A percentile compares a stretch with the other conserved stretches of the same genome.
phyloP scores from a whole-genome alignment of 2,113 vertebrate genomes.

The Cololabis saira region DNA sequence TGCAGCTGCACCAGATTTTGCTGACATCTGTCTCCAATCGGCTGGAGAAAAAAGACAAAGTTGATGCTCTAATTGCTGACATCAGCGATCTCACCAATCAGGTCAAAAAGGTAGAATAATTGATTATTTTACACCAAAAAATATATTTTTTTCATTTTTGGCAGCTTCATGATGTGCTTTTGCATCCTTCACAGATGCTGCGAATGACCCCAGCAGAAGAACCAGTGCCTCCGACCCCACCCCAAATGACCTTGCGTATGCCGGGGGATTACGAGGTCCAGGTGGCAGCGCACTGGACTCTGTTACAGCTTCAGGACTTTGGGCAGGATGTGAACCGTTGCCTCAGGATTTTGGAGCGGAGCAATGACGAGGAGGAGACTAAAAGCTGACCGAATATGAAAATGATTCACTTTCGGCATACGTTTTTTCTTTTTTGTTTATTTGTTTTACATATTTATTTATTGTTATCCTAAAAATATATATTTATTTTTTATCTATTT shows the following conservation, averaged over 20 bases:
- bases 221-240: not conserved
- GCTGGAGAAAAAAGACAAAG: conserved; percentile 28
- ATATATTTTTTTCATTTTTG: not conserved
- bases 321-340: conserved; percentile 50
- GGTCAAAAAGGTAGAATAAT: conserved; percentile 61
- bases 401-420: not conserved
- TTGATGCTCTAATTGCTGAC: conserved; percentile 50
- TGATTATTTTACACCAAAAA: not conserved
- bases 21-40: conserved; percentile 38
- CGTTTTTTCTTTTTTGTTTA: conserved; percentile 19
- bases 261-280: conserved; percentile 56
- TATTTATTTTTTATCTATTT: no score
- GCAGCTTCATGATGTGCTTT: not conserved
- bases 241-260: conserved; percentile 22
- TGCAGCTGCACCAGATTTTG: conserved; percentile 65
- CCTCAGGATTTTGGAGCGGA: conserved; percentile 50
- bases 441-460: conserved; percentile 50
- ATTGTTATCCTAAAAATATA: conserved; percentile 48
- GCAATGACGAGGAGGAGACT: conserved; percentile 6
- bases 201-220: conserved; percentile 26
- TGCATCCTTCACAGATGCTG: conserved; percentile 60
- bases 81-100: conserved; percentile 67
- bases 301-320: conserved; percentile 73
- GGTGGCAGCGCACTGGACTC: conserved; percentile 74
- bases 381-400: conserved; percentile 21